phyloP scores from a whole-genome alignment of 2,888 invertebrate genomes.

The Aspidiotus destructor region DNA sequence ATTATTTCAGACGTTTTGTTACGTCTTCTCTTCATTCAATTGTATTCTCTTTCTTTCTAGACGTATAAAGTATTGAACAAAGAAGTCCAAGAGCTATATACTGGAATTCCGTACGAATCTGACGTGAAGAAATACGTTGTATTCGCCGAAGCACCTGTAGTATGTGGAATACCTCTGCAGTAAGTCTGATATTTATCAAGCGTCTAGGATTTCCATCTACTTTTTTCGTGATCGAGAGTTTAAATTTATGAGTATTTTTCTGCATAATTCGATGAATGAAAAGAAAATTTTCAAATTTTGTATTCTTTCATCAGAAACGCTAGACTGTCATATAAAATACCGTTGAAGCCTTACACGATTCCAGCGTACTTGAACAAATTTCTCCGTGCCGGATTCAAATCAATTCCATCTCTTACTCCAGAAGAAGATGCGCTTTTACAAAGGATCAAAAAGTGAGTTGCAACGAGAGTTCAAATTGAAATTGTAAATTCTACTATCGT shows the following conservation, averaged over 20 bases:
- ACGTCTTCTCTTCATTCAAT: not conserved
- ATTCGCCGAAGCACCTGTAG: not conserved
- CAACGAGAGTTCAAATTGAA: too few species aligned
- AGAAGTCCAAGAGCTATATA: not conserved
- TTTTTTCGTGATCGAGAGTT: not conserved
- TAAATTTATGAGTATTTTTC: too few species aligned
- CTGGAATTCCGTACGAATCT: not conserved
- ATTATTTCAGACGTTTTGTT: not conserved
- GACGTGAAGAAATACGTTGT: not conserved
- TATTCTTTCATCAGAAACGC: too few species aligned
- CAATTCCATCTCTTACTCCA: not conserved
- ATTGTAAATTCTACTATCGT: too few species aligned
- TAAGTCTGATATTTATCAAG: not conserved
- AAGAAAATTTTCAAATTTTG: too few species aligned
- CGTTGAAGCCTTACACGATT: not conserved
- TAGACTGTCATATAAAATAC: not conserved
- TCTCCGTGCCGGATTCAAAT: conserved; percentile 10
- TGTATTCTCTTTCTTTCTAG: not conserved
- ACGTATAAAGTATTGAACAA: not conserved
- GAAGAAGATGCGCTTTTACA: not conserved
- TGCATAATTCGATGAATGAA: too few species aligned
- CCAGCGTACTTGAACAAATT: conserved; percentile 1
- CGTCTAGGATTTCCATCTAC: not conserved
- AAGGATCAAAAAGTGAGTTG: too few species aligned
- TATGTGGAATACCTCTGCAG: not conserved